Evolutionary conservation across 2,113 vertebrate genomes (phyloP).

Genomic region (Sylvia atricapilla): DNA sequence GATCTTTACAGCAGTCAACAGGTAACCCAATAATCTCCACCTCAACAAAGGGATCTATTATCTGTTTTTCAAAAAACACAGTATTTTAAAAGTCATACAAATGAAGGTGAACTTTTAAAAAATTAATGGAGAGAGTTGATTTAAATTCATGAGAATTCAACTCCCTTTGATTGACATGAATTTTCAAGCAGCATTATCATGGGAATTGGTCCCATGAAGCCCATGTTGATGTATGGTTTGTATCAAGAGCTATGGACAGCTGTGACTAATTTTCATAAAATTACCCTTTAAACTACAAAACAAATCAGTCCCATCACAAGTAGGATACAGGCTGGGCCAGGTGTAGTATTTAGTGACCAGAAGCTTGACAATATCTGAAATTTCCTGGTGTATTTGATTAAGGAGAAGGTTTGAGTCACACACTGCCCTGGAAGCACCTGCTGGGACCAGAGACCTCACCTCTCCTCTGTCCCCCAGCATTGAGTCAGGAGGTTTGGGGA

Average conservation of each 20-base stretch:
- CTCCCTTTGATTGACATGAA: background rate
- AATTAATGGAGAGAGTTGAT: background rate
- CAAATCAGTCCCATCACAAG: background rate
- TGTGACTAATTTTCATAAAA: background rate
- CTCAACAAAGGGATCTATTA: slow-evolving; percentile 98
- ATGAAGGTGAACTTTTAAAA: background rate
- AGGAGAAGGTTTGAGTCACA: background rate
- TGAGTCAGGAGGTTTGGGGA: slow-evolving; percentile 96
- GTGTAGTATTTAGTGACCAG: background rate
- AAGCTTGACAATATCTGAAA: background rate
- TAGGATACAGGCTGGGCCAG: background rate
- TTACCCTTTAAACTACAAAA: background rate
- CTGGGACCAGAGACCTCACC: slow-evolving; percentile 69
- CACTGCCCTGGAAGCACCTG: background rate
- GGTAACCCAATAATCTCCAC: slow-evolving; percentile 97
- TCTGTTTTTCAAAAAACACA: slow-evolving; percentile 73
- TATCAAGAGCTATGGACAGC: background rate
- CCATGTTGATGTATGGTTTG: background rate
- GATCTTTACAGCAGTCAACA: slow-evolving; percentile 94
- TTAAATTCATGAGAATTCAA: background rate
- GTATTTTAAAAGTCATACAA: background rate
- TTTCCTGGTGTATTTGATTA: background rate
- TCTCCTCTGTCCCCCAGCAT: slow-evolving; percentile 97
- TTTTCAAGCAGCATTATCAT: background rate
- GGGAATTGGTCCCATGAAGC: background rate